These are phyloP conservation scores for Oncorhynchus nerka DNA, from an alignment of 2,113 vertebrate species.

Conservation along the genomic window DNA sequence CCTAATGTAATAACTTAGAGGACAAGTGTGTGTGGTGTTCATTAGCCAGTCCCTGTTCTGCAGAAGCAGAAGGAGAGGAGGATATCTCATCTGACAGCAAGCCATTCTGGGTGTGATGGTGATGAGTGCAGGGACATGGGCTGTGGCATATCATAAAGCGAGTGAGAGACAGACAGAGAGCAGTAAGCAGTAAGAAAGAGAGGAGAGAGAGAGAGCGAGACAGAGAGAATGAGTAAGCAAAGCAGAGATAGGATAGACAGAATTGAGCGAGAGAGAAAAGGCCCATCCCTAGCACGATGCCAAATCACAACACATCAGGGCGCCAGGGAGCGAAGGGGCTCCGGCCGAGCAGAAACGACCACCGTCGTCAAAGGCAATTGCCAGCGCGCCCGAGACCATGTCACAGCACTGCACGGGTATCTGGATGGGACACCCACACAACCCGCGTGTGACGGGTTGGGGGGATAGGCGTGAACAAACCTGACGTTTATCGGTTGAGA, in stretches of 20 bases:
- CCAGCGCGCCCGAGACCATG: not conserved
- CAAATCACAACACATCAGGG: not conserved
- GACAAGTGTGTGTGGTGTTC: not conserved
- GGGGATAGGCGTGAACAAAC: constrained; percentile 7
- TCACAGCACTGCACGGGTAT: not conserved
- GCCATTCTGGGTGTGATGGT: not conserved
- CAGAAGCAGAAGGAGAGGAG: no score
- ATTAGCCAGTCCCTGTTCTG: no score
- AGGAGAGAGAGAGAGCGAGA: no score
- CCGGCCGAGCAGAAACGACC: not conserved
- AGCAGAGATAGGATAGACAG: not conserved
- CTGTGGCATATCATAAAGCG: not conserved
- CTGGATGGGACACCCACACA: not conserved
- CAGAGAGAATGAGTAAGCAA: no score
- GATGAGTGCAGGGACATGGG: not conserved
- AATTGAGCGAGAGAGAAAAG: not conserved
- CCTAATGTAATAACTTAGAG: not conserved
- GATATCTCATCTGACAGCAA: no score
- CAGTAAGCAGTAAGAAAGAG: no score
- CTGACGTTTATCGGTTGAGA: constrained; percentile 29
- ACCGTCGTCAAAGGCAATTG: not conserved
- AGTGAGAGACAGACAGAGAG: no score
- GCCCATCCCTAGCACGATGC: not conserved
- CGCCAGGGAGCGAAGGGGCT: not conserved
- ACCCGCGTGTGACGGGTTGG: not conserved